Percentiles rank a stretch among this genome's conserved stretches.
Evolutionary conservation across 2,888 invertebrate genomes (phyloP).

Genomic region (Coleophora deauratella): DNA sequence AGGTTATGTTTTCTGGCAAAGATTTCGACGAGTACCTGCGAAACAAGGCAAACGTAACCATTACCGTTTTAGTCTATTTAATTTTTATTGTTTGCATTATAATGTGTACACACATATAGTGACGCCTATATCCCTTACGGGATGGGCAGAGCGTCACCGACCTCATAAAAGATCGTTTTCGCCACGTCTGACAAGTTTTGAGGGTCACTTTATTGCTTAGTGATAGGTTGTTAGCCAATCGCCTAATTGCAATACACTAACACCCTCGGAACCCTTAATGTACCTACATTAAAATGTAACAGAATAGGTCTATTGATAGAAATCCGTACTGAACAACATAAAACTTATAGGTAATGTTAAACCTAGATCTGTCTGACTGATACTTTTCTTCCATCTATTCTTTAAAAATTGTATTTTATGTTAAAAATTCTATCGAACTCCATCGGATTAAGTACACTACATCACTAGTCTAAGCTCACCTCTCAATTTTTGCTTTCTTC

Average conservation of each 20-base stretch:
- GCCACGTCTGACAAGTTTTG: too few relatives aligned
- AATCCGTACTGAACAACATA: slow-evolving; percentile 7
- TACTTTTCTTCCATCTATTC: slow-evolving; percentile 2
- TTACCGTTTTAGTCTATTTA: too few relatives aligned
- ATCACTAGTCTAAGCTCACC: slow-evolving; percentile 6
- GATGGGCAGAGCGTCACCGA: too few relatives aligned
- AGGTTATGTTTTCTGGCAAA: slow-evolving; percentile 6
- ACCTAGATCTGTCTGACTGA: not conserved
- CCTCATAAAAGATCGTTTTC: too few relatives aligned
- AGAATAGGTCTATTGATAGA: slow-evolving; percentile 3
- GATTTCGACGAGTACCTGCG: slow-evolving; percentile 6
- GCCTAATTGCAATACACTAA: too few relatives aligned
- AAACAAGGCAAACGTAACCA: slow-evolving; percentile 8
- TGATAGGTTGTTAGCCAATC: too few relatives aligned
- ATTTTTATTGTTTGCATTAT: too few relatives aligned
- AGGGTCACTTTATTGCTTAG: too few relatives aligned
- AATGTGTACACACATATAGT: too few relatives aligned
- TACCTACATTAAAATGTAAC: not conserved
- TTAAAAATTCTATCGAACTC: slow-evolving; percentile 8
- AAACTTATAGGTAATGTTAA: slow-evolving; percentile 4
- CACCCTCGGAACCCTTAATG: too few relatives aligned
- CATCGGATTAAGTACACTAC: slow-evolving; percentile 7
- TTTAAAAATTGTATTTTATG: slow-evolving; percentile 6
- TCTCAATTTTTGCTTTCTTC: slow-evolving; percentile 6
- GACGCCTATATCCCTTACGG: too few relatives aligned